phyloP scores from a whole-genome alignment of 1,140 invertebrate genomes.

The Drosophila teissieri region DNA sequence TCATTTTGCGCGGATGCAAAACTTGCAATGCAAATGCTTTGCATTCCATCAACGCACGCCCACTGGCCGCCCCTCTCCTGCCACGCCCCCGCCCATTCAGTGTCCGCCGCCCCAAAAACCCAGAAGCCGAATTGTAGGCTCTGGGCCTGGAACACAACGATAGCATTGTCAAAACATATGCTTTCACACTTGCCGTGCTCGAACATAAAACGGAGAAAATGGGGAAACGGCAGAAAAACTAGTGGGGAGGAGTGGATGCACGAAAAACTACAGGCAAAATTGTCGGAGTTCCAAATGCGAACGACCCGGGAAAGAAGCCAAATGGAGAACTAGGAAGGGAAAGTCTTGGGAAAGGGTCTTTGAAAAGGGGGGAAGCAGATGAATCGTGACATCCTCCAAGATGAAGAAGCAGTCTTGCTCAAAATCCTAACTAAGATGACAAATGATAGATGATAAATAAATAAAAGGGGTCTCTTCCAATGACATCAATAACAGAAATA shows the following conservation, averaged over 20 bases:
- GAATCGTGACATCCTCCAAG: too few relatives aligned
- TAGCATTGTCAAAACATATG: slow-evolving; percentile 77
- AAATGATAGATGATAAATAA: too few relatives aligned
- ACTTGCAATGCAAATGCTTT: slow-evolving; percentile 58
- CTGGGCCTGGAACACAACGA: slow-evolving; percentile 33
- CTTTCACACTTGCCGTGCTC: slow-evolving; percentile 72
- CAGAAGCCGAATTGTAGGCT: slow-evolving; percentile 8
- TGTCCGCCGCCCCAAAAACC: slow-evolving; percentile 23
- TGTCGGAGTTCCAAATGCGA: slow-evolving; percentile 1
- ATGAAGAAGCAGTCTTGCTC: too few relatives aligned
- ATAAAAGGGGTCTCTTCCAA: too few relatives aligned
- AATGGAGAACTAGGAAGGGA: neutral
- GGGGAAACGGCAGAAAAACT: neutral
- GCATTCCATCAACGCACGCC: slow-evolving; percentile 18
- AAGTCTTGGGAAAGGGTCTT: neutral
- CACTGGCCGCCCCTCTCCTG: neutral
- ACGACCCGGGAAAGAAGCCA: neutral
- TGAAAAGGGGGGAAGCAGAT: too few relatives aligned
- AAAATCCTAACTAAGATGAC: too few relatives aligned
- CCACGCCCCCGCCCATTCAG: slow-evolving; percentile 8
- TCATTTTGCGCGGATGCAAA: slow-evolving; percentile 64
- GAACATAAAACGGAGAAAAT: slow-evolving; percentile 26
- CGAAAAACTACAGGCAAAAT: slow-evolving; percentile 1
- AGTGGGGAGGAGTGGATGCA: neutral
- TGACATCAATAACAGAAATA: too few relatives aligned